Conservation (phyloP, 92 coral and sea anemone genomes). For the Siderastrea radians region DNA sequence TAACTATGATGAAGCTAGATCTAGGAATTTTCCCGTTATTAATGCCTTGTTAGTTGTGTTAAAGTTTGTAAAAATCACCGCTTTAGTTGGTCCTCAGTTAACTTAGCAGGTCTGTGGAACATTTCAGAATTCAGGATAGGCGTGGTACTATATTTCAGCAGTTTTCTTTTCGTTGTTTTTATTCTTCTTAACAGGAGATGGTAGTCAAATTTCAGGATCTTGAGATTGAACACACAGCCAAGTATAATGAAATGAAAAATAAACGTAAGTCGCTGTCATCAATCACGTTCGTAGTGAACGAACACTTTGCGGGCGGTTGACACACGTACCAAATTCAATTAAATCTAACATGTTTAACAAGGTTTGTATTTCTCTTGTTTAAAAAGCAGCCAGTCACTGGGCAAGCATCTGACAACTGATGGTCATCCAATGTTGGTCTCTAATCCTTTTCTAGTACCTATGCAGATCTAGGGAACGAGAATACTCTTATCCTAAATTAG, state of each 20-base stretch:
- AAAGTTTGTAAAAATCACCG: background rate
- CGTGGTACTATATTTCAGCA: too few relatives aligned
- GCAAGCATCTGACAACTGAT: too few relatives aligned
- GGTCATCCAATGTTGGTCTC: too few relatives aligned
- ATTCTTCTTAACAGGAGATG: conserved; percentile 77
- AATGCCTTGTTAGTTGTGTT: background rate
- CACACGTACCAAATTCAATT: too few relatives aligned
- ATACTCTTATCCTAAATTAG: too few relatives aligned
- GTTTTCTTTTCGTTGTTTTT: background rate
- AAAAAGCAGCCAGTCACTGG: too few relatives aligned
- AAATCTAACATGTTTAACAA: too few relatives aligned
- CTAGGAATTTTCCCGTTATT: background rate
- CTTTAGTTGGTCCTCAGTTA: background rate
- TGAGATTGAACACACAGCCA: conserved; percentile 90
- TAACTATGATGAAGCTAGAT: background rate
- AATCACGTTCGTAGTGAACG: too few relatives aligned
- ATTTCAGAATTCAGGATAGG: too few relatives aligned
- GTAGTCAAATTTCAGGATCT: conserved; percentile 93
- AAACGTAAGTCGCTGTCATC: conserved; percentile 68
- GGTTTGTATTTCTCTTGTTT: too few relatives aligned
- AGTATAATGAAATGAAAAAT: conserved; percentile 79
- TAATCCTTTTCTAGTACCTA: too few relatives aligned
- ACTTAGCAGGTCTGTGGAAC: background rate
- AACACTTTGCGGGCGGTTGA: background rate
- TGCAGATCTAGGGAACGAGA: too few relatives aligned